Percentiles rank a stretch among this genome's conserved stretches.
phyloP scores from a whole-genome alignment of 2,888 invertebrate species.

The Oscheius sp. region DNA sequence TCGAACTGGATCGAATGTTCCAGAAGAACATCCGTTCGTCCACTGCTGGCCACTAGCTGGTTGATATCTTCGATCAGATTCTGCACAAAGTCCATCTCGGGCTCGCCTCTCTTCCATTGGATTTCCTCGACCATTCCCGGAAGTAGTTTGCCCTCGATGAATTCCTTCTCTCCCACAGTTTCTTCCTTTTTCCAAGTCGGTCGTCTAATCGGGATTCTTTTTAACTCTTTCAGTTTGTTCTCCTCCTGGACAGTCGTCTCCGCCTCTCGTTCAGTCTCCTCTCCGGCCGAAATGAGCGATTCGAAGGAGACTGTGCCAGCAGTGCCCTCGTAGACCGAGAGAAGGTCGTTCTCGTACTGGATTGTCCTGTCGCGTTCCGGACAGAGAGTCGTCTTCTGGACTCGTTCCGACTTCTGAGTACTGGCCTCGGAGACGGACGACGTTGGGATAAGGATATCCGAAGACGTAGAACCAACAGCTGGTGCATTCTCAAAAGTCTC shows the following conservation, averaged over 20 bases:
- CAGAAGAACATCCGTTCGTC: slow-evolving; percentile 6
- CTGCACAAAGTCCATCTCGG: slow-evolving; percentile 6
- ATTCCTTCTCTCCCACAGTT: slow-evolving; percentile 1
- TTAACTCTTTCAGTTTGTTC: not conserved
- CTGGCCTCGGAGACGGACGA: slow-evolving; percentile 1
- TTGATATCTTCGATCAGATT: slow-evolving; percentile 11
- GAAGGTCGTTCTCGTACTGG: not conserved
- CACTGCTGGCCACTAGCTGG: not conserved
- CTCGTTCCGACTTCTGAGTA: not conserved
- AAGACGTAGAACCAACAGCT: not conserved
- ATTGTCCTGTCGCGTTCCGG: not conserved
- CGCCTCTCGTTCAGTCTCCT: not conserved
- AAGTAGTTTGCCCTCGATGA: not conserved
- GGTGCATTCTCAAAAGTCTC: not conserved
- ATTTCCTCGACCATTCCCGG: slow-evolving; percentile 13
- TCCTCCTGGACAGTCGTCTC: not conserved
- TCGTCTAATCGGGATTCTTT: not conserved
- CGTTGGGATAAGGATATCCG: not conserved
- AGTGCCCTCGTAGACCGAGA: slow-evolving; percentile 19
- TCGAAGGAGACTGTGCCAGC: slow-evolving; percentile 10
- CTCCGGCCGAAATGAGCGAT: not conserved
- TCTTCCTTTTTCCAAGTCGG: slow-evolving; percentile 2
- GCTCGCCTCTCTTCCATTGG: not conserved
- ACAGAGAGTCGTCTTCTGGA: not conserved
- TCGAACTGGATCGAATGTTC: slow-evolving; percentile 16